phyloP scores from a whole-genome alignment of 1,140 invertebrate genomes.

The Oncopeltus fasciatus region DNA sequence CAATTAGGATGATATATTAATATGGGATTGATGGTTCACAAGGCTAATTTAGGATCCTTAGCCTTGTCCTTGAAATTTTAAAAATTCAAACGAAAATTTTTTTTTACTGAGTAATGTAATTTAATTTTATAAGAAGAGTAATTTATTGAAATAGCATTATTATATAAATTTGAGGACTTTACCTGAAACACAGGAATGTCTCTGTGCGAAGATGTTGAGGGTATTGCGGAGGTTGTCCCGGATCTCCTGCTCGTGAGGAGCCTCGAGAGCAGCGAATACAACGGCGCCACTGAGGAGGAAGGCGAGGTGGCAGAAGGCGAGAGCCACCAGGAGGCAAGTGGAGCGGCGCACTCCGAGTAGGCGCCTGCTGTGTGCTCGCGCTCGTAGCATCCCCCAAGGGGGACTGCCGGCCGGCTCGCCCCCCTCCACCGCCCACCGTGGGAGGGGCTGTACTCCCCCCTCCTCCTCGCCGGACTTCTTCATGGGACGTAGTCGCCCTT shows the following conservation, averaged over 20 bases:
- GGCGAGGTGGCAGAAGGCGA: conserved; percentile 48
- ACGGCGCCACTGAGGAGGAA: conserved; percentile 58
- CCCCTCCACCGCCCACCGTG: not conserved
- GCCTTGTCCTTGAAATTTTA: no score
- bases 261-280: conserved; percentile 62
- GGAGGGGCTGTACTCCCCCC: no score
- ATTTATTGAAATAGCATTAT: no score
- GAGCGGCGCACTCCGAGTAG: conserved; percentile 32
- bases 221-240: conserved; percentile 36
- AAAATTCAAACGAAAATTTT: no score
- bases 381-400: not conserved
- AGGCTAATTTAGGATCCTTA: no score
- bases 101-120: no score
- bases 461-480: not conserved
- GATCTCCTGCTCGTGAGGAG: conserved; percentile 44
- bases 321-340: conserved; percentile 35
- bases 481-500: no score
- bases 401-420: not conserved
- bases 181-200: conserved; percentile 41
- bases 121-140: no score
- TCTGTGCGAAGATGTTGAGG: conserved; percentile 39
- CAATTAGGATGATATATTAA: no score
- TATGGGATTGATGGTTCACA: no score
- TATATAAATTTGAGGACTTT: no score
- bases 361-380: conserved; percentile 14